A percentile compares a stretch with the other conserved stretches of the same genome.
Evolutionary conservation across 2,113 vertebrate species (phyloP).

Genomic region (Struthio camelus): DNA sequence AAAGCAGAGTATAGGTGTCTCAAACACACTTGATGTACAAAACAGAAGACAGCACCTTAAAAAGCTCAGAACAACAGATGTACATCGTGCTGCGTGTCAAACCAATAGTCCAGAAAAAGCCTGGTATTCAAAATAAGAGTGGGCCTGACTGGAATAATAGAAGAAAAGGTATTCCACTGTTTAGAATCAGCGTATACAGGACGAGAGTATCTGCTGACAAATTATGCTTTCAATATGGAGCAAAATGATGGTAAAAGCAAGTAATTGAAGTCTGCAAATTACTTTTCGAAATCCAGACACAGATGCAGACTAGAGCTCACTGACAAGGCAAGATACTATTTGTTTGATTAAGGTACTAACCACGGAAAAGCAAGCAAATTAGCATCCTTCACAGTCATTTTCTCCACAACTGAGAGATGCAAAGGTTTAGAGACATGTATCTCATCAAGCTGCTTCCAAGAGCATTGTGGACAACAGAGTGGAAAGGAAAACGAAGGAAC

Average conservation of each 20-base stretch:
- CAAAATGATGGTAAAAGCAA: not conserved
- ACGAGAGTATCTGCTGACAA: not conserved
- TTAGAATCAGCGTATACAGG: not conserved
- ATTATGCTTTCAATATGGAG: not conserved
- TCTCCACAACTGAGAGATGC: fast-evolving
- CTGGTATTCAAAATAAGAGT: not conserved
- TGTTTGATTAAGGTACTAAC: not conserved
- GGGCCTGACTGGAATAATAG: not conserved
- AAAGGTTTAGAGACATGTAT: not conserved
- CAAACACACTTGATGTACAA: not conserved
- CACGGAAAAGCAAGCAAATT: not conserved
- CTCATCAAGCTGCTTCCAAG: not conserved
- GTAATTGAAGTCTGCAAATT: not conserved
- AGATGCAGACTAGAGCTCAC: not conserved
- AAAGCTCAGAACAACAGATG: not conserved
- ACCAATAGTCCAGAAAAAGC: not conserved
- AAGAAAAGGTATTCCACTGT: not conserved
- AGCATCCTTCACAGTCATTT: not conserved
- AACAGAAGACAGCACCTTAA: not conserved
- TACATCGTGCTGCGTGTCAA: not conserved
- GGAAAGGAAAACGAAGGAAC: not conserved
- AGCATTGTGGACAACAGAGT: not conserved
- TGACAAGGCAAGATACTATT: not conserved
- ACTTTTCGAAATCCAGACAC: not conserved
- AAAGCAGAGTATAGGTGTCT: not conserved